Percentiles rank a stretch among this genome's conserved stretches.
These are phyloP conservation scores for Melieria omissa DNA, from an alignment of 2,888 invertebrate genomes.

Conservation along the genomic window DNA sequence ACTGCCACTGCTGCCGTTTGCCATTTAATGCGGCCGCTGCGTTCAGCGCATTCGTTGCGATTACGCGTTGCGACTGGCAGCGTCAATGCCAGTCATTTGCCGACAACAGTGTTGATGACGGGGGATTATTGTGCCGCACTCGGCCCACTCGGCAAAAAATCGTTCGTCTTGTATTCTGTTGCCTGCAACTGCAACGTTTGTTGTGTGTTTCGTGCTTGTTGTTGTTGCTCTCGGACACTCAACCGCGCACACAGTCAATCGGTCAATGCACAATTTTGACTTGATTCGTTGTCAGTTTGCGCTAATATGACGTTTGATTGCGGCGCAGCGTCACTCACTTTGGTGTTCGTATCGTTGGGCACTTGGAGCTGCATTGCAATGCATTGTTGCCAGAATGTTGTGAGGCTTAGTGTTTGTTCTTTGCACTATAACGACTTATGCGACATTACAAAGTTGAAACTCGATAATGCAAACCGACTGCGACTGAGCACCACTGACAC, in stretches of 20 bases:
- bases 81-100: slow-evolving; percentile 2
- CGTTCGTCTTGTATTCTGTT: background rate
- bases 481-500: too few species aligned
- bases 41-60: background rate
- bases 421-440: too few species aligned
- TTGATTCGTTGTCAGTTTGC: slow-evolving; percentile 21
- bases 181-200: background rate
- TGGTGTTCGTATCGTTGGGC: too few species aligned
- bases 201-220: background rate
- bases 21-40: background rate
- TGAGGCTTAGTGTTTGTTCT: too few species aligned
- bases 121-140: slow-evolving; percentile 8
- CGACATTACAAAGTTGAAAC: too few species aligned
- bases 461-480: too few species aligned
- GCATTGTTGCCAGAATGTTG: too few species aligned
- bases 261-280: slow-evolving; percentile 16
- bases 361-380: too few species aligned
- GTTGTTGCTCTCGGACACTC: slow-evolving; percentile 6
- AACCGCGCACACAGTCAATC: slow-evolving; percentile 25
- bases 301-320: slow-evolving; percentile 34
- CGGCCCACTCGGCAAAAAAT: background rate
- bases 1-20: slow-evolving; percentile 15
- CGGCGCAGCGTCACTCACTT: background rate
- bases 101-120: slow-evolving; percentile 18
- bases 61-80: too few species aligned